Base-by-base conservation (phyloP, 1,140 invertebrate genomes). In the Aphidius ervi region DNA sequence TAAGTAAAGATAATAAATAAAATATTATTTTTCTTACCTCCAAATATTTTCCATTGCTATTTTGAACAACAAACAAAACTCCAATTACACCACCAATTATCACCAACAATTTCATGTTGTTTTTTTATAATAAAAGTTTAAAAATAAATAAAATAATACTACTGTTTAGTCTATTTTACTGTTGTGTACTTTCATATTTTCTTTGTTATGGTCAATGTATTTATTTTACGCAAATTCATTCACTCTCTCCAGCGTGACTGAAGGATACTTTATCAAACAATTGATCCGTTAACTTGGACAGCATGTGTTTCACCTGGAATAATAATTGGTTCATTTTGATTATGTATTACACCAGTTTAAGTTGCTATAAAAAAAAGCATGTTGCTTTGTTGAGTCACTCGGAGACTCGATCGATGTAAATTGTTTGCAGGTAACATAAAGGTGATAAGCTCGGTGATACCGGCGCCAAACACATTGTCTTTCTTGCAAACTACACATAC, bases 1-100 rank as follows among this genome's bases (percentile, higher is more conserved):
- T 10, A 16, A 57, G 46, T 48, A 42, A 48, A 57, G 45, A 42
- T 37, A 37, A 10, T 45, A 42, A 43, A 43, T 52, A 52, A 52
- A 52, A 5, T 52, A 52, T 10, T 39, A 6, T 16, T 54, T 7
- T 5, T 42, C 10, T 54, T 10, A 54, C 52, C 52, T 54, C 52
- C n/a, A 40, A 41, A n/a, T 54, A 54, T 41, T 40, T 37, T 42
- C 9, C 40, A 5, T 54, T 40, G 16, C 39, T 39, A 42, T 8
- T 37, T 52, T 37, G 5, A 39, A 23, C 10, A 39, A 52, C 1
- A 52, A 52, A 37, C 31, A 39, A 10, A 8, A 52, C 23, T 31
- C 49, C 49, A 10, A 37, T 37, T 39, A 52, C 31, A 9, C 7
- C 48, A 49, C 23, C 23, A 31, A 31, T 31, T 3, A 31, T 31